Percentiles rank a stretch among this genome's conserved stretches.
phyloP scores from a whole-genome alignment of 2,797 vertebrate species.

The Gadopsis bispinosus region DNA sequence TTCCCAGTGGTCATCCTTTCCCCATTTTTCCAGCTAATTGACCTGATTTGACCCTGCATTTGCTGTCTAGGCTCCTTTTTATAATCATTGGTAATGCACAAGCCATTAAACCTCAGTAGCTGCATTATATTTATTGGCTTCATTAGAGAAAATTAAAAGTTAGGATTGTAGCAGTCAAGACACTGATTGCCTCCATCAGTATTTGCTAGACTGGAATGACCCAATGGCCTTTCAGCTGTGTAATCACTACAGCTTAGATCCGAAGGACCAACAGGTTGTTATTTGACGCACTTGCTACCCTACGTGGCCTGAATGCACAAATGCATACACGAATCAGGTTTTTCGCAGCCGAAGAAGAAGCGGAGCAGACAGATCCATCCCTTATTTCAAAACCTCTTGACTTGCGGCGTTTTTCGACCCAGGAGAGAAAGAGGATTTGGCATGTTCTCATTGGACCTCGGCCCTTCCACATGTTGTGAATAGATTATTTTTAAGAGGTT shows the following conservation, averaged over 20 bases:
- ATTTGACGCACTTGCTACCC: conserved; percentile 5
- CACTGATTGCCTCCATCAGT: conserved; percentile 27
- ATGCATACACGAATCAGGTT: neutral
- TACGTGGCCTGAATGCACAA: neutral
- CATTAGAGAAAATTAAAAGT: conserved; percentile 37
- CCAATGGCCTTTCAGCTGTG: conserved; percentile 11
- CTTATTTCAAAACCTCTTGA: conserved; percentile 44
- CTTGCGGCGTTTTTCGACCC: conserved; percentile 45
- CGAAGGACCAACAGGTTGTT: neutral
- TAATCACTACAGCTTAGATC: conserved; percentile 3
- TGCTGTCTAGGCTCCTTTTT: conserved; percentile 1
- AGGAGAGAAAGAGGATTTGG: conserved; percentile 40
- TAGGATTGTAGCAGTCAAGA: conserved; percentile 33
- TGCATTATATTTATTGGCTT: conserved; percentile 21
- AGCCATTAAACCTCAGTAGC: conserved; percentile 36
- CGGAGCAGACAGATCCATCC: conserved; percentile 21
- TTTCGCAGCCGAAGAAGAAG: conserved; percentile 13
- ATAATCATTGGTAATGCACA: conserved; percentile 24
- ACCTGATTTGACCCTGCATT: conserved; percentile 32
- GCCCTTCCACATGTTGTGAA: conserved; percentile 58
- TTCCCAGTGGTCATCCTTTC: conserved; percentile 33
- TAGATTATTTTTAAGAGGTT: conserved; percentile 51
- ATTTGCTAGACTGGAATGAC: conserved; percentile 2
- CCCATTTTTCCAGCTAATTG: conserved; percentile 37
- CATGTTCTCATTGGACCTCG: conserved; percentile 41